These are phyloP conservation scores for Jaculus jaculus DNA, from an alignment of 2,113 vertebrate genomes.

Conservation along the genomic window DNA sequence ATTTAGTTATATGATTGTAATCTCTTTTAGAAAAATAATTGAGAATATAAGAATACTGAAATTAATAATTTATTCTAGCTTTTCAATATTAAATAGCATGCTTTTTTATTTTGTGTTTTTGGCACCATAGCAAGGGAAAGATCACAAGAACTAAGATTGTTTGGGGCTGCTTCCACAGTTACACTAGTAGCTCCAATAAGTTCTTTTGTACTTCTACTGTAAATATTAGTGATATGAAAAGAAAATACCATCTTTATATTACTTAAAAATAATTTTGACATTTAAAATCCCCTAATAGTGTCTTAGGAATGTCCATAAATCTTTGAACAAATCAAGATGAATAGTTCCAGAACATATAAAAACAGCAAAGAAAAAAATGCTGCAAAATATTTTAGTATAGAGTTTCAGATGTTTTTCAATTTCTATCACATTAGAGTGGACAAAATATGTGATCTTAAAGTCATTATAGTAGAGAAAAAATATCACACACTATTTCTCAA, in stretches of 20 bases:
- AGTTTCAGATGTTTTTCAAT: neutral
- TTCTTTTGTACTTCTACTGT: neutral
- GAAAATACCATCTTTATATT: neutral
- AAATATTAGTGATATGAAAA: neutral
- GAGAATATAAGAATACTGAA: neutral
- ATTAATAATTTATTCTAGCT: neutral
- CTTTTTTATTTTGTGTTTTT: slow-evolving; percentile 12
- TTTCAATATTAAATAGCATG: neutral
- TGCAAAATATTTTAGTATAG: neutral
- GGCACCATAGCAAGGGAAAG: neutral
- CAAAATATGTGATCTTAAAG: neutral
- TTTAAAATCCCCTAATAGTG: neutral
- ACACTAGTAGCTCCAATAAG: neutral
- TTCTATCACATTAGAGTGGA: neutral
- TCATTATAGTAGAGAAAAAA: neutral
- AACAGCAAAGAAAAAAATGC: neutral
- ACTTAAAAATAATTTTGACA: neutral
- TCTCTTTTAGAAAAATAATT: neutral
- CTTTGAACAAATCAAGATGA: neutral
- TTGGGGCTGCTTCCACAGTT: neutral
- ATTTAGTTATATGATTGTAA: neutral
- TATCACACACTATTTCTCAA: neutral
- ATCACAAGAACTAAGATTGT: neutral
- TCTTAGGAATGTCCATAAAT: fast-evolving
- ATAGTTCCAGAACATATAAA: neutral